phyloP scores from a whole-genome alignment of 2,113 vertebrate genomes.

The Pachycephala philippinensis region DNA sequence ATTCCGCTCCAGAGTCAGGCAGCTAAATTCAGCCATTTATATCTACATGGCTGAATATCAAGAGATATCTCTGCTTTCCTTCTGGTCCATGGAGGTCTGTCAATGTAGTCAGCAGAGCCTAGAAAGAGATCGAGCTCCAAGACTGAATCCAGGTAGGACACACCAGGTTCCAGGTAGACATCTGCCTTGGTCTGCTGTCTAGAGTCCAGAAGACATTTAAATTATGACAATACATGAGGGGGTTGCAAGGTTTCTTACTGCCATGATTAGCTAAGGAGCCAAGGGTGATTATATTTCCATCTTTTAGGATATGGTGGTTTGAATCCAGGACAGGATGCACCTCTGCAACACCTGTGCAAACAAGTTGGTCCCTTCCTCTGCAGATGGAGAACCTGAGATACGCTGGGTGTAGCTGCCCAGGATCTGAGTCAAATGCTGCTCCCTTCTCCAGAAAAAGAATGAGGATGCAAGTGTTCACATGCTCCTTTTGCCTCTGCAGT shows the following conservation, averaged over 20 bases:
- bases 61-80: neutral
- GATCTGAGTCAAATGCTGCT: neutral
- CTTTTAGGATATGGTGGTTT: neutral
- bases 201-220: neutral
- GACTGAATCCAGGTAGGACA: neutral
- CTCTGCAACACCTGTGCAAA: neutral
- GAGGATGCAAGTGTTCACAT: slow-evolving; percentile 27
- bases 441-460: neutral
- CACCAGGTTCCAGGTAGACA: neutral
- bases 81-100: neutral
- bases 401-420: neutral
- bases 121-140: neutral
- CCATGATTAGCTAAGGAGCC: neutral
- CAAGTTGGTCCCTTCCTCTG: neutral
- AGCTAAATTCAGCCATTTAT: neutral
- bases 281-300: neutral
- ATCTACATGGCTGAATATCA: neutral
- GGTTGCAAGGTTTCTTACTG: neutral
- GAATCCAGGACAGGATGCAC: neutral
- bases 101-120: neutral
- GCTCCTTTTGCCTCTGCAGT: neutral
- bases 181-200: neutral
- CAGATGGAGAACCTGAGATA: slow-evolving; percentile 19
- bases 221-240: neutral
- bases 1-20: neutral